Evolutionary conservation across 35 echinoderm and acorn worm genomes (phyloP).

Genomic region (Ophiothrix spiculata): DNA sequence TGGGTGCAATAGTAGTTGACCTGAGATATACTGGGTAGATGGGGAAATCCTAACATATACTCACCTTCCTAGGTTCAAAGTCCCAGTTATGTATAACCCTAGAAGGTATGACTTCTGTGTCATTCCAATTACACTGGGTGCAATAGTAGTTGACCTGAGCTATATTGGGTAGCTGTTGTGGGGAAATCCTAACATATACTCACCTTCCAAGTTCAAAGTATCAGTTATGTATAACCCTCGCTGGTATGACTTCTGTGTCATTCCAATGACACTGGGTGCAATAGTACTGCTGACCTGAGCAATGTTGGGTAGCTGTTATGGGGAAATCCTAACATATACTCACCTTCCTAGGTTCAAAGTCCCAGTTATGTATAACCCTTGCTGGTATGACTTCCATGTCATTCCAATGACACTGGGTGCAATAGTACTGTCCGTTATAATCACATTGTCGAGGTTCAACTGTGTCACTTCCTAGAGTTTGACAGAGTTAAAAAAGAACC

Average conservation of each 20-base stretch:
- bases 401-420: slow-evolving; percentile 95
- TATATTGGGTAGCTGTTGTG: too few species aligned
- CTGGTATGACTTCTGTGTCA: slow-evolving; percentile 84
- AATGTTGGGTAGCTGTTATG: too few species aligned
- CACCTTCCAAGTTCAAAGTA: slow-evolving; percentile 94
- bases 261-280: slow-evolving; percentile 96
- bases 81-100: slow-evolving; percentile 92
- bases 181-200: too few species aligned
- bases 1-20: slow-evolving; percentile 77
- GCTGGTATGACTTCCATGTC: slow-evolving; percentile 86
- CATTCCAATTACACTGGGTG: slow-evolving; percentile 80
- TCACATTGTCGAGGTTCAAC: slow-evolving; percentile 87
- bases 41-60: slow-evolving; percentile 22
- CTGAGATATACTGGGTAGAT: too few species aligned
- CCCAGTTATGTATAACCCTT: slow-evolving; percentile 98
- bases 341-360: slow-evolving; percentile 93
- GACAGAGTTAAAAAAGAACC: background rate
- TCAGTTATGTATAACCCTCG: slow-evolving; percentile 99
- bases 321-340: too few species aligned
- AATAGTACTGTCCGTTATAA: slow-evolving; percentile 89
- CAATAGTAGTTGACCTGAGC: slow-evolving; percentile 41
- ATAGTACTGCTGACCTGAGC: too few species aligned
- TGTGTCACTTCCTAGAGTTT: slow-evolving; percentile 48
- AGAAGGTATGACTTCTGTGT: slow-evolving; percentile 70
- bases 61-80: slow-evolving; percentile 73